Evolutionary conservation across 2,888 invertebrate genomes (phyloP).

Genomic region (Globia sparganii): DNA sequence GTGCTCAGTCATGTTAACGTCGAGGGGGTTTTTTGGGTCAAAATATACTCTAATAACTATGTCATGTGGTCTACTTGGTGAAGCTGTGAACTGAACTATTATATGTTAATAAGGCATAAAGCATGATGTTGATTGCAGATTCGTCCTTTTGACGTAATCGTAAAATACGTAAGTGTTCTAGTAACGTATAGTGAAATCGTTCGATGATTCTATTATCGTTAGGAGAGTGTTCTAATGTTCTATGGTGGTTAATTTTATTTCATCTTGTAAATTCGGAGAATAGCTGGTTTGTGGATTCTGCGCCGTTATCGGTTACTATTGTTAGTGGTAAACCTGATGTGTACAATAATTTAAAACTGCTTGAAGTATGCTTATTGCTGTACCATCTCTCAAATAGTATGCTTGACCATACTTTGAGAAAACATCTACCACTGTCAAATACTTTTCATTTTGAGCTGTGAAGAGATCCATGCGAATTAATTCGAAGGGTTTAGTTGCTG

Average conservation of each 20-base stretch:
- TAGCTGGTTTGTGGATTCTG: constrained; percentile 1
- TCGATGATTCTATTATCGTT: background rate
- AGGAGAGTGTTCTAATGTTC: background rate
- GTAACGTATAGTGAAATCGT: background rate
- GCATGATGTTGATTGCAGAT: constrained; percentile 8
- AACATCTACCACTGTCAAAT: constrained; percentile 18
- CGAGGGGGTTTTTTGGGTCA: constrained; percentile 12
- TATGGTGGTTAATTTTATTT: constrained; percentile 3
- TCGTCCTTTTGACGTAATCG: background rate
- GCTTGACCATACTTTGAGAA: constrained; percentile 15
- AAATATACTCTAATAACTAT: constrained; percentile 24
- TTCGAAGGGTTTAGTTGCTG: constrained; percentile 21
- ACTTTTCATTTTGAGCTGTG: constrained; percentile 18
- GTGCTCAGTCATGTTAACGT: constrained; percentile 12
- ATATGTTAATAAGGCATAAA: constrained; percentile 8
- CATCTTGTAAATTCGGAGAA: background rate
- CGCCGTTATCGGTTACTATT: background rate
- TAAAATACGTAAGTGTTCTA: background rate
- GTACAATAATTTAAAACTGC: background rate
- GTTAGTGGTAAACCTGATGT: background rate
- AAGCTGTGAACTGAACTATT: constrained; percentile 17
- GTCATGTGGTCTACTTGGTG: constrained; percentile 12
- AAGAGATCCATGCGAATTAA: constrained; percentile 20
- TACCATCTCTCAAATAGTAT: constrained; percentile 11
- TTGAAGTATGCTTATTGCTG: constrained; percentile 14